These are phyloP conservation scores for Actinopyga echinites DNA, from an alignment of 53 echinoderm and acorn worm genomes.

Conservation along the genomic window DNA sequence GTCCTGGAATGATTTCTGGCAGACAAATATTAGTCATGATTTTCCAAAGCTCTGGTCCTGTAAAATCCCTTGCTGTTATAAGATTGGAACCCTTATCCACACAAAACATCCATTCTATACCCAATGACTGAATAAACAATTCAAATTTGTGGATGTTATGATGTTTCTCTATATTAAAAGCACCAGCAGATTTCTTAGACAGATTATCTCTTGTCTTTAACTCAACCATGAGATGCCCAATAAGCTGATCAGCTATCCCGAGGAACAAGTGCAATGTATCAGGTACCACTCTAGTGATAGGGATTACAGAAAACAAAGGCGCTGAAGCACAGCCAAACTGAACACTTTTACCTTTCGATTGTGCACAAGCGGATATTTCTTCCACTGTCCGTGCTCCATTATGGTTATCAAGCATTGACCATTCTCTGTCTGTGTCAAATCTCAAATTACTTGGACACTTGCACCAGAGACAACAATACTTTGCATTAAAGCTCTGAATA, in stretches of 20 bases:
- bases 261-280: constrained; percentile 27
- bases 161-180: neutral
- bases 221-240: neutral
- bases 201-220: neutral
- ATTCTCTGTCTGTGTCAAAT: neutral
- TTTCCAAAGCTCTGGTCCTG: constrained; percentile 10
- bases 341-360: neutral
- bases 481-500: neutral
- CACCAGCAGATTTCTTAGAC: neutral
- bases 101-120: constrained; percentile 12
- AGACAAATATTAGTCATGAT: neutral
- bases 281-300: neutral
- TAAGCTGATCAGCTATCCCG: constrained; percentile 1
- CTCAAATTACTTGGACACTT: neutral
- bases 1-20: neutral
- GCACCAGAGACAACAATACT: constrained; percentile 3
- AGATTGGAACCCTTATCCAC: neutral
- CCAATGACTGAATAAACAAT: neutral
- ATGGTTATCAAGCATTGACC: neutral
- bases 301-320: constrained; percentile 25
- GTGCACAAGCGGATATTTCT: neutral
- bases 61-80: neutral
- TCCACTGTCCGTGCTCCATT: neutral
- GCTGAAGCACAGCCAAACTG: neutral
- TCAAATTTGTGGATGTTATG: neutral